Percentiles rank a stretch among this genome's conserved stretches.
These are phyloP conservation scores for Elaphurus davidianus DNA, from an alignment of 2,113 vertebrate genomes.

Conservation along the genomic window DNA sequence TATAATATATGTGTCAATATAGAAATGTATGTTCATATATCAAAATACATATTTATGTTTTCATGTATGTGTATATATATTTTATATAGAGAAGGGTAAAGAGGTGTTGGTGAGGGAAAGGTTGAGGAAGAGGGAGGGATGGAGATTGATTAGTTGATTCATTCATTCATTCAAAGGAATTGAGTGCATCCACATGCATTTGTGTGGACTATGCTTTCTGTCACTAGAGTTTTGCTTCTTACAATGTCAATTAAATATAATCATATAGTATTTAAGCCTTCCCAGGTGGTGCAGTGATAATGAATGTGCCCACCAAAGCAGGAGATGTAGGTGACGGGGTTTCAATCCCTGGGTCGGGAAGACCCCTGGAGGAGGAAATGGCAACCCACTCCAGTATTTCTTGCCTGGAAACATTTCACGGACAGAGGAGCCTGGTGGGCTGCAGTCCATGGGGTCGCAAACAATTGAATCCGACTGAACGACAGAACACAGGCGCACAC, in stretches of 20 bases:
- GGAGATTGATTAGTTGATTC: neutral
- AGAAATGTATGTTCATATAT: neutral
- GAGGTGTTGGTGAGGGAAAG: neutral
- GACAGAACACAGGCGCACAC: neutral
- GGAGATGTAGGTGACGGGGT: fast-evolving
- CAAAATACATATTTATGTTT: neutral
- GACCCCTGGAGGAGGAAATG: neutral
- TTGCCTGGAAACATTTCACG: neutral
- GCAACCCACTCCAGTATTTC: neutral
- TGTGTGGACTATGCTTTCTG: neutral
- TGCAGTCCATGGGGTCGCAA: neutral
- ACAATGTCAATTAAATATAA: neutral
- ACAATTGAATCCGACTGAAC: neutral
- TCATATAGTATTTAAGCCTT: neutral
- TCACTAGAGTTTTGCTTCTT: neutral
- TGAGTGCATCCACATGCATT: too few relatives aligned
- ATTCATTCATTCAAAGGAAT: neutral
- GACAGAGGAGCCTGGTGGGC: neutral
- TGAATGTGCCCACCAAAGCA: neutral
- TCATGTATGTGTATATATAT: neutral
- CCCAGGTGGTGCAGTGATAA: neutral
- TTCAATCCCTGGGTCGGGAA: neutral
- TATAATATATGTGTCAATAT: neutral
- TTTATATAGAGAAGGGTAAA: neutral
- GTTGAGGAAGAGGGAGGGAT: neutral